Conservation (phyloP, 2,888 invertebrate species). For the Cataglyphis albicans region DNA sequence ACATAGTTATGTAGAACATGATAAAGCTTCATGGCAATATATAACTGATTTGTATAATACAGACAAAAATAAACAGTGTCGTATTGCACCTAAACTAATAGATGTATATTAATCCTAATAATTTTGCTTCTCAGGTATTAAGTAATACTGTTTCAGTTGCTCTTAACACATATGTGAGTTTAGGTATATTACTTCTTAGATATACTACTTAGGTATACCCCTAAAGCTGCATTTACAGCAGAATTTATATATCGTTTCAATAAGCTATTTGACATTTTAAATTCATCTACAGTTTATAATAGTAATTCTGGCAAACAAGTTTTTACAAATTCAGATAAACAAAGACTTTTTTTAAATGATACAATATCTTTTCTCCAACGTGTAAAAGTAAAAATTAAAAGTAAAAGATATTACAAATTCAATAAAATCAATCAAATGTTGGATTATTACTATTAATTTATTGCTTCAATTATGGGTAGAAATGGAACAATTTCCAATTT, state of each 20-base stretch:
- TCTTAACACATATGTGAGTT: no score
- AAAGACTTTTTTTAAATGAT: conserved; percentile 1
- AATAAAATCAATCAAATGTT: conserved; percentile 27
- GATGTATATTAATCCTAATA: no score
- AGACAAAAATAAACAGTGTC: no score
- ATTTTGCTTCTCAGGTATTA: no score
- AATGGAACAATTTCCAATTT: neutral
- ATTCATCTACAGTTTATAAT: conserved; percentile 2
- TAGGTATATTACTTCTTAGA: no score
- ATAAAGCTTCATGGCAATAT: no score
- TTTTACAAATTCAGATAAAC: conserved; percentile 8
- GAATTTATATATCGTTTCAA: conserved; percentile 5
- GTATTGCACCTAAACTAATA: no score
- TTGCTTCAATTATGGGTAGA: neutral
- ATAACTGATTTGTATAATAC: no score
- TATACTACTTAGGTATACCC: no score
- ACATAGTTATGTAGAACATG: no score
- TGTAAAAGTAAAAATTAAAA: neutral
- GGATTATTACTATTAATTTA: conserved; percentile 20
- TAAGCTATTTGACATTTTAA: conserved; percentile 23
- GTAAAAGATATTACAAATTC: neutral
- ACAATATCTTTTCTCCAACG: neutral
- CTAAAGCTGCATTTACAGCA: neutral
- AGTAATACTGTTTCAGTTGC: no score
- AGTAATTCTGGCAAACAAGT: conserved; percentile 3